Conservation (phyloP, 2,797 vertebrate genomes). For the Masticophis lateralis region DNA sequence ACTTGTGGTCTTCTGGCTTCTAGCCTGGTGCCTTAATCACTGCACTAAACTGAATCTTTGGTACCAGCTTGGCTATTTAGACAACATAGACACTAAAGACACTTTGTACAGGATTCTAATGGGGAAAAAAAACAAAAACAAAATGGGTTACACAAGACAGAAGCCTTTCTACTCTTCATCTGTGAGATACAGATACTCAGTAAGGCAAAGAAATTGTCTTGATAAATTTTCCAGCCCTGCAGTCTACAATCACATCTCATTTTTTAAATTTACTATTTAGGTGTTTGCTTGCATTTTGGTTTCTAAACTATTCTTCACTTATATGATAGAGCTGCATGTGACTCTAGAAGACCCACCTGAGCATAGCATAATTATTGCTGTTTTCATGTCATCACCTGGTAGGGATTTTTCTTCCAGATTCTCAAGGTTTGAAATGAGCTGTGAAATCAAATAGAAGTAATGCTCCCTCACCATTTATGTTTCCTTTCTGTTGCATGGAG, state of each 20-base stretch:
- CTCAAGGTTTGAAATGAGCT: neutral
- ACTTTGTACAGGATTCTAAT: neutral
- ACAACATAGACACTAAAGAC: neutral
- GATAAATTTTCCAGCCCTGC: neutral
- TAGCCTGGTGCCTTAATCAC: neutral
- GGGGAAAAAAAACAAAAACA: neutral
- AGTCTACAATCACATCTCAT: neutral
- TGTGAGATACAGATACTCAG: neutral
- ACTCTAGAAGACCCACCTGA: neutral
- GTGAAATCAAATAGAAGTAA: neutral
- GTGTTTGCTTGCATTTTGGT: neutral
- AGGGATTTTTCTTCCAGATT: neutral
- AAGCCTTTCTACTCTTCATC: neutral
- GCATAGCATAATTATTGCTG: neutral
- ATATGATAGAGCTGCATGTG: neutral
- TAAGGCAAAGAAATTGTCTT: neutral
- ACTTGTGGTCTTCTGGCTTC: neutral
- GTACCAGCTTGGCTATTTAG: neutral
- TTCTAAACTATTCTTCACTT: neutral
- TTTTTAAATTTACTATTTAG: neutral
- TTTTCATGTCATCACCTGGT: neutral
- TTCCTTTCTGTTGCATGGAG: neutral
- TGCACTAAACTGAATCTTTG: neutral
- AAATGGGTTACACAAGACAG: neutral
- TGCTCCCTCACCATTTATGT: neutral